phyloP scores from a whole-genome alignment of 2,797 vertebrate species.

The Mus minutoides region DNA sequence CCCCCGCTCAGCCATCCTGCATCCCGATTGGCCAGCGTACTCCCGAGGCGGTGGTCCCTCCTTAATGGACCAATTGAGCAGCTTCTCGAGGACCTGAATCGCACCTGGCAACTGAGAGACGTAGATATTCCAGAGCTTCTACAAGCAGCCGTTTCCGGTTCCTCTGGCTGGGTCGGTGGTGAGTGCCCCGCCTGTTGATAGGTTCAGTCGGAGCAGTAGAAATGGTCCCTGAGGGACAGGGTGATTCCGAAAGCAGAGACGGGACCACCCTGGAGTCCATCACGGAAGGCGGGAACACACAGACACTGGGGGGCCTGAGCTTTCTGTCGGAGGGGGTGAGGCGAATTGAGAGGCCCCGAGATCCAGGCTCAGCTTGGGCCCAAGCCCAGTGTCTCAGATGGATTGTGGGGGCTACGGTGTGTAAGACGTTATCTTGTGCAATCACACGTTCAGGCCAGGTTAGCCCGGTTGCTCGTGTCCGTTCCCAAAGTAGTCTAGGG shows the following conservation, averaged over 20 bases:
- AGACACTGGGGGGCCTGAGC: background rate
- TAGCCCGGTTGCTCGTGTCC: background rate
- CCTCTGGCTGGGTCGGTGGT: conserved; percentile 11
- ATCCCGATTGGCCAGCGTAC: conserved; percentile 52
- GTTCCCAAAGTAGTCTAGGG: background rate
- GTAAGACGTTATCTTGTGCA: background rate
- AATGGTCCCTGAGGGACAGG: background rate
- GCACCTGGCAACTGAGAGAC: background rate
- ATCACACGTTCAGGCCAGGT: background rate
- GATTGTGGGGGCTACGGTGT: background rate
- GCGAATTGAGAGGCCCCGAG: background rate
- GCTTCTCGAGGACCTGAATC: fast-evolving
- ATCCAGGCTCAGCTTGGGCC: background rate
- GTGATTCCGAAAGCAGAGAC: background rate
- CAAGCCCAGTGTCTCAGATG: background rate
- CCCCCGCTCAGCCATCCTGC: background rate
- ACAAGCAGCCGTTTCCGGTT: conserved; percentile 58
- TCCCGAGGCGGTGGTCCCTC: background rate
- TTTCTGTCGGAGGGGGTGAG: background rate
- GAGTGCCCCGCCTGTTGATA: background rate
- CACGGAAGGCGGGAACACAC: background rate
- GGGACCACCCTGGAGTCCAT: background rate
- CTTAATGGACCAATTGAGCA: background rate
- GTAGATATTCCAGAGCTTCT: background rate
- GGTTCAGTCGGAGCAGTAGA: fast-evolving